Evolutionary conservation across 2,113 vertebrate species (phyloP).

Genomic region (Pardalotus punctatus): DNA sequence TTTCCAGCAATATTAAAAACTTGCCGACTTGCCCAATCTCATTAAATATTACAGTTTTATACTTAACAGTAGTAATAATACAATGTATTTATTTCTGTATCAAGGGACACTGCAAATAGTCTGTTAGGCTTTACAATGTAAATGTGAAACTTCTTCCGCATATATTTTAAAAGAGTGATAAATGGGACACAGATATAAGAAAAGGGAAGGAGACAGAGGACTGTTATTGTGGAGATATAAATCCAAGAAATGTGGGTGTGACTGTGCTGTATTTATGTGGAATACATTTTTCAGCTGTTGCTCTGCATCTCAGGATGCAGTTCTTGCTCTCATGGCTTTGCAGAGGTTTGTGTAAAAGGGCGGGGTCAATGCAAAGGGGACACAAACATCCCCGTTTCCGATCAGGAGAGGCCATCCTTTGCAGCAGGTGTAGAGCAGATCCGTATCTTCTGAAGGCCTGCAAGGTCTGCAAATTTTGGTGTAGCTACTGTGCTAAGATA

Average conservation of each 20-base stretch:
- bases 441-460: neutral
- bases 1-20: neutral
- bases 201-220: neutral
- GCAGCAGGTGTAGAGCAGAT: neutral
- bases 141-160: neutral
- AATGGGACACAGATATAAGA: neutral
- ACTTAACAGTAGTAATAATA: neutral
- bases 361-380: neutral
- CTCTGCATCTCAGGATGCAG: neutral
- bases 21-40: neutral
- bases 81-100: neutral
- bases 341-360: neutral
- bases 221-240: neutral
- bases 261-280: neutral
- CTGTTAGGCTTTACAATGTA: neutral
- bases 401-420: neutral
- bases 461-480: neutral
- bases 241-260: neutral
- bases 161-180: neutral
- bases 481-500: neutral
- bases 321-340: neutral
- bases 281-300: neutral
- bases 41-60: neutral
- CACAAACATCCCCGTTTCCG: neutral
- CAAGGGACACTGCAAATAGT: neutral